Evolutionary conservation across 37 sponge, comb jelly and placozoan species (phyloP).

Genomic region (Tethya wilhelma): DNA sequence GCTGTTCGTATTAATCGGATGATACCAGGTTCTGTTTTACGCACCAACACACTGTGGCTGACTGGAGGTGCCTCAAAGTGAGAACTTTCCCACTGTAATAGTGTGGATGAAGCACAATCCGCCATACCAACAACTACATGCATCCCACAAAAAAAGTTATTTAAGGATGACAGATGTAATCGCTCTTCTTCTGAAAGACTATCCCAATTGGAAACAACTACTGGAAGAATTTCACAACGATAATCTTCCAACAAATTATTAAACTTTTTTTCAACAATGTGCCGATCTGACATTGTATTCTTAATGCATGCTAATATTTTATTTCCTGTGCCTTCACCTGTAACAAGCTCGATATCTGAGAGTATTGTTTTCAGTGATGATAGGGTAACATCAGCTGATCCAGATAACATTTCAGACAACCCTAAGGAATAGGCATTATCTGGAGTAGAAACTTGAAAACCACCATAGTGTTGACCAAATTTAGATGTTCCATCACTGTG

Average conservation of each 20-base stretch:
- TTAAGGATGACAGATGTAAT: not conserved
- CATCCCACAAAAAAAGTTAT: conserved; percentile 52
- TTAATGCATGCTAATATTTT: not conserved
- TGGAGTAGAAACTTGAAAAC: conserved; percentile 25
- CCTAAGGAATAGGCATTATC: conserved; percentile 26
- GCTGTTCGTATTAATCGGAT: conserved; percentile 25
- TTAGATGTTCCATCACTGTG: conserved; percentile 32
- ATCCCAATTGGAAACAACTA: not conserved
- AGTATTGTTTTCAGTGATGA: conserved; percentile 13
- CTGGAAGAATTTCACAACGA: conserved; percentile 8
- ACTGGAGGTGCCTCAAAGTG: not conserved
- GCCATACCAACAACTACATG: conserved; percentile 53
- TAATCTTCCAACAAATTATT: conserved; percentile 34
- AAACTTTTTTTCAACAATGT: conserved; percentile 45
- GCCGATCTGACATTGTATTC: too few relatives aligned
- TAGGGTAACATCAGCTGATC: conserved; percentile 34
- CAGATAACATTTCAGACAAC: conserved; percentile 28
- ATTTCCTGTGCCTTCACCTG: not conserved
- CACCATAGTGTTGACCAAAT: conserved; percentile 39
- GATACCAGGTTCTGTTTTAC: conserved; percentile 24
- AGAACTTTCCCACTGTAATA: conserved; percentile 21
- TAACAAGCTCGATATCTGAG: conserved; percentile 12
- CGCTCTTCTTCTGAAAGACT: not conserved
- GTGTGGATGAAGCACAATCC: conserved; percentile 10
- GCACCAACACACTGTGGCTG: not conserved